These are phyloP conservation scores for Leptinotarsa undecemlineata DNA, from an alignment of 1,140 invertebrate genomes.

Conservation along the genomic window DNA sequence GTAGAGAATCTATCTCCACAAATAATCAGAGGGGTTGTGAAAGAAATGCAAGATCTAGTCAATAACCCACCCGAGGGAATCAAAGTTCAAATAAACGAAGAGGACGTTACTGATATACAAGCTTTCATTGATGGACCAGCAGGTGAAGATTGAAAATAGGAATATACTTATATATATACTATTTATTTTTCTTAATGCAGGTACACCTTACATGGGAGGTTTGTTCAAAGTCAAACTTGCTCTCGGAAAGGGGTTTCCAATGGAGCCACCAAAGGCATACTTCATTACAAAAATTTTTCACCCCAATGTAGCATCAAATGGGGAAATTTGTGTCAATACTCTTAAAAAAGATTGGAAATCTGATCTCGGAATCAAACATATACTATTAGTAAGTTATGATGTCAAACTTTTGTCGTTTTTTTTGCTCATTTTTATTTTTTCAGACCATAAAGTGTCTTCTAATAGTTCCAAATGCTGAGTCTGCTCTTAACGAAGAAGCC, in stretches of 20 bases:
- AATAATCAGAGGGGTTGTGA: constrained; percentile 81
- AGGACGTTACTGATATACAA: constrained; percentile 91
- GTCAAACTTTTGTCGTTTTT: neutral
- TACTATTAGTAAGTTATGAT: constrained; percentile 75
- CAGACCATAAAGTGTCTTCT: constrained; percentile 90
- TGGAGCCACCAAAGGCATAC: constrained; percentile 90
- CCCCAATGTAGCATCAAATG: constrained; percentile 92
- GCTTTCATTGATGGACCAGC: constrained; percentile 84
- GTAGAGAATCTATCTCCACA: constrained; percentile 94
- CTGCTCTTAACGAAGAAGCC: constrained; percentile 91
- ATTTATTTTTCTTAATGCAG: constrained; percentile 57
- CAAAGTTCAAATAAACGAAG: constrained; percentile 83
- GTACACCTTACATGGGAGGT: constrained; percentile 84
- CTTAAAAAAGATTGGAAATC: constrained; percentile 97
- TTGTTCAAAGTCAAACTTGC: constrained; percentile 88
- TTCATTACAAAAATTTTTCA: constrained; percentile 98
- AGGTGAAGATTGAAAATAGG: constrained; percentile 38
- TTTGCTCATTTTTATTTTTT: constrained; percentile 49
- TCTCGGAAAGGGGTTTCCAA: constrained; percentile 91
- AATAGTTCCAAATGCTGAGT: constrained; percentile 93
- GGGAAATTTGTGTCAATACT: constrained; percentile 97
- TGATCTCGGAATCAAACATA: constrained; percentile 94
- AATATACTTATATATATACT: neutral
- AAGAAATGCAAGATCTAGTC: constrained; percentile 79
- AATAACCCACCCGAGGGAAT: constrained; percentile 85